phyloP scores from a whole-genome alignment of 1,140 invertebrate genomes.

The Cecropterus lyciades region DNA sequence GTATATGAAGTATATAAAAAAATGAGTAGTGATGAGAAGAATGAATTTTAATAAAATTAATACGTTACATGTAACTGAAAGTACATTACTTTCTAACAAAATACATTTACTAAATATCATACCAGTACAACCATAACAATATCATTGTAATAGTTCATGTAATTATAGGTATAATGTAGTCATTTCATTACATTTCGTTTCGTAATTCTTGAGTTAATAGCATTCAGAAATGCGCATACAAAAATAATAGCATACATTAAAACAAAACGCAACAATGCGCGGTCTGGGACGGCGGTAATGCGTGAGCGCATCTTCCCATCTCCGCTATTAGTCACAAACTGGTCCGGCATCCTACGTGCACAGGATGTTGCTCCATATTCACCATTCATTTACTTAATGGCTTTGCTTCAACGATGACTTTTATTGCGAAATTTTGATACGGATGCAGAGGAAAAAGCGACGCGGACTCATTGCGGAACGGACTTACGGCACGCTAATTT shows the following conservation, averaged over 20 bases:
- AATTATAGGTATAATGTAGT: too few relatives aligned
- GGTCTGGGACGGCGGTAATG: constrained; percentile 24
- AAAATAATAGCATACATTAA: background rate
- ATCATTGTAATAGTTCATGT: too few relatives aligned
- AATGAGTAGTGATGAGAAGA: too few relatives aligned
- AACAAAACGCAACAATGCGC: constrained; percentile 5
- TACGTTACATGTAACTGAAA: too few relatives aligned
- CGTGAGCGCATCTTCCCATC: constrained; percentile 60
- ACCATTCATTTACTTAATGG: constrained; percentile 73
- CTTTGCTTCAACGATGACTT: constrained; percentile 59
- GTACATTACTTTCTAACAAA: too few relatives aligned
- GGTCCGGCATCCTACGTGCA: constrained; percentile 69
- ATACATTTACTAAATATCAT: too few relatives aligned
- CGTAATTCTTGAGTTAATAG: too few relatives aligned
- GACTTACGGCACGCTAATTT: constrained; percentile 4
- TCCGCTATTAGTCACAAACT: constrained; percentile 70
- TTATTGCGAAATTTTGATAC: constrained; percentile 65
- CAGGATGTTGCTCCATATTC: constrained; percentile 78
- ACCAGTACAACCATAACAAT: too few relatives aligned
- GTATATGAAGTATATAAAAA: too few relatives aligned
- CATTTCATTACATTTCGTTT: too few relatives aligned
- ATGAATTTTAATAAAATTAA: too few relatives aligned
- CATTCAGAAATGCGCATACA: too few relatives aligned
- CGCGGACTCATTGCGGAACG: constrained; percentile 17
- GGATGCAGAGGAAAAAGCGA: constrained; percentile 40